Conservation (phyloP, 2,797 vertebrate genomes). For the Clarias fuscus region DNA sequence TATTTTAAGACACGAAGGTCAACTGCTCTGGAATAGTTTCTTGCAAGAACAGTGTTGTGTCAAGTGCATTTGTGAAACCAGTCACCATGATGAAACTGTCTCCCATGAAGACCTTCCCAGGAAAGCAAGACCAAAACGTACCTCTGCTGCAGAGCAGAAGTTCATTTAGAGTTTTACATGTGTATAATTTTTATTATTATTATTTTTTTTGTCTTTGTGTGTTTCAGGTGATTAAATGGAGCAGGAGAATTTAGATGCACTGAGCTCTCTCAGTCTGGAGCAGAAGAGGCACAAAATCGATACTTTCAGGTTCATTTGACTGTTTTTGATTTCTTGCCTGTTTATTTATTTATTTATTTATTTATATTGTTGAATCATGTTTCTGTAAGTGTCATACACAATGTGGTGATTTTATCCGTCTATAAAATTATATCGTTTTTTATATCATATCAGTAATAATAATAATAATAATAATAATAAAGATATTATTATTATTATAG, state of each 20-base stretch:
- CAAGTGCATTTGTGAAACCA: no score
- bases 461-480: neutral
- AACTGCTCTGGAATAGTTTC: no score
- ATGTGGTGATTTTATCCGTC: neutral
- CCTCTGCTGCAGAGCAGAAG: no score
- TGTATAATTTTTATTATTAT: no score
- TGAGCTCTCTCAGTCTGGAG: constrained; percentile 35
- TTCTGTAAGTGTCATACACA: neutral
- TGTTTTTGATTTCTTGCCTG: neutral
- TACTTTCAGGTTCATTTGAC: constrained; percentile 66
- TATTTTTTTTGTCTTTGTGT: no score
- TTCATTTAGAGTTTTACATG: no score
- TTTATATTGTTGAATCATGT: neutral
- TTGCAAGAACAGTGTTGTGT: no score
- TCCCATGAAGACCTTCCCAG: no score
- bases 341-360: neutral
- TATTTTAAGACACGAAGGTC: no score
- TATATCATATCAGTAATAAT: neutral
- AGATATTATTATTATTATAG: neutral
- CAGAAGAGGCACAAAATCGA: constrained; percentile 21
- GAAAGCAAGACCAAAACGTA: no score
- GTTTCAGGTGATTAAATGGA: constrained; percentile 59
- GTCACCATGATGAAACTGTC: no score
- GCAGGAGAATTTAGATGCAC: constrained; percentile 53
- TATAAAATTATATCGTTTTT: neutral